phyloP scores from a whole-genome alignment of 2,888 invertebrate species.

The Orthosia incerta region DNA sequence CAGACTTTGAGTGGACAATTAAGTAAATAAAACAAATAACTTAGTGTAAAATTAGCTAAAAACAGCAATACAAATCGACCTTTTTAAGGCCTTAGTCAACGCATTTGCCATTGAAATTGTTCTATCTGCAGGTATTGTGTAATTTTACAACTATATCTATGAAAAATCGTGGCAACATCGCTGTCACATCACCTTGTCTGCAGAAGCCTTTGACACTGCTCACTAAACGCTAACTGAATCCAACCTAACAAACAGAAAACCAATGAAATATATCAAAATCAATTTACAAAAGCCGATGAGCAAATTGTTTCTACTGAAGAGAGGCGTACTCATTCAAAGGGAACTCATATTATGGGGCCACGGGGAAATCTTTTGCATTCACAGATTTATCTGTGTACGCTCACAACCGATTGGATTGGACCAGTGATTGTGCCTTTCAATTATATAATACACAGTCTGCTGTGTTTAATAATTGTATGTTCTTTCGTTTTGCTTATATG shows the following conservation, averaged over 20 bases:
- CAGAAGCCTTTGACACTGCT: not conserved
- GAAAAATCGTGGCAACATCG: not conserved
- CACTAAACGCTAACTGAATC: not conserved
- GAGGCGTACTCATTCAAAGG: constrained; percentile 56
- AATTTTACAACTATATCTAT: not conserved
- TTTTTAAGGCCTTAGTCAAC: too few species aligned
- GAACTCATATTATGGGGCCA: constrained; percentile 63
- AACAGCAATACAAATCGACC: too few species aligned
- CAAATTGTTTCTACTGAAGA: constrained; percentile 52
- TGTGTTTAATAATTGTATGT: too few species aligned
- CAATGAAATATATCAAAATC: constrained; percentile 30
- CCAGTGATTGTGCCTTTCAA: constrained; percentile 34
- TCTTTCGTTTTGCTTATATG: too few species aligned
- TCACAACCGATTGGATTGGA: constrained; percentile 44
- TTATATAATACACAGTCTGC: not conserved
- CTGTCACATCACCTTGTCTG: not conserved
- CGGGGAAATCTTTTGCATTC: constrained; percentile 75
- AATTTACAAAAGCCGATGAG: constrained; percentile 47
- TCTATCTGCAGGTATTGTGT: too few species aligned
- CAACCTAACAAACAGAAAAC: constrained; percentile 1
- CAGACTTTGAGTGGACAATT: not conserved
- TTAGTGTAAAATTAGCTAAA: too few species aligned
- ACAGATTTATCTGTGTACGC: constrained; percentile 64
- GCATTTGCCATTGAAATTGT: too few species aligned
- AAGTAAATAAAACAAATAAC: too few species aligned